These are phyloP conservation scores for Philopedon plagiatum DNA, from an alignment of 2,888 invertebrate species.

Conservation along the genomic window DNA sequence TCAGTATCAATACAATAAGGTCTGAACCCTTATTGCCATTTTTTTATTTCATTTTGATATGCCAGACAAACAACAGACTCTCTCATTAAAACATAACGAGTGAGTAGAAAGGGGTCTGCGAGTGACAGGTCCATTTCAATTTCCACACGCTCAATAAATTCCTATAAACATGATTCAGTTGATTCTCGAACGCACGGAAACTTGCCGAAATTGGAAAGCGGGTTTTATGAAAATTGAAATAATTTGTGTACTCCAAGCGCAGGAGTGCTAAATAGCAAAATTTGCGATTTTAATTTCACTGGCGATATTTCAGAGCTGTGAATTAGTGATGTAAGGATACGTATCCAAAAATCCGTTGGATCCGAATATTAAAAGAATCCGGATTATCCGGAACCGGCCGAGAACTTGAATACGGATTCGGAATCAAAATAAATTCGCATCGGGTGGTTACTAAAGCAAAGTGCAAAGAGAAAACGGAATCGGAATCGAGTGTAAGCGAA, in stretches of 20 bases:
- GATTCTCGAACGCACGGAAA: slow-evolving; percentile 10
- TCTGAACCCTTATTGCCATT: not conserved
- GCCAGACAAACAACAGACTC: slow-evolving; percentile 17
- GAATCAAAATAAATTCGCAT: too few relatives aligned
- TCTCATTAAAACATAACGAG: slow-evolving; percentile 21
- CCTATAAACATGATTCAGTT: slow-evolving; percentile 12
- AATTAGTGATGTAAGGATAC: too few relatives aligned
- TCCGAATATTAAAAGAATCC: too few relatives aligned
- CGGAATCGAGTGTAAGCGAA: too few relatives aligned
- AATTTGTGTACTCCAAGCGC: not conserved
- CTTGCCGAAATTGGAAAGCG: slow-evolving; percentile 8
- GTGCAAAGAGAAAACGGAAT: too few relatives aligned
- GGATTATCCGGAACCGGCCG: too few relatives aligned
- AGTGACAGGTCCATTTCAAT: slow-evolving; percentile 20
- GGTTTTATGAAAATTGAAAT: not conserved
- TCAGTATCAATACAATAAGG: not conserved
- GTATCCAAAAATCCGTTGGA: too few relatives aligned
- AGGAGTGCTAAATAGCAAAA: not conserved
- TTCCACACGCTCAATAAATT: slow-evolving; percentile 19
- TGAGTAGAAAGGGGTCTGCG: slow-evolving; percentile 4
- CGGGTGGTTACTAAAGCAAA: too few relatives aligned
- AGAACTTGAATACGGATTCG: too few relatives aligned
- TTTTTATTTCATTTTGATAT: slow-evolving; percentile 9
- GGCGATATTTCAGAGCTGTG: not conserved
- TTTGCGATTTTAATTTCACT: not conserved